phyloP scores from a whole-genome alignment of 2,888 invertebrate genomes.

The Athripsodes cinereus region DNA sequence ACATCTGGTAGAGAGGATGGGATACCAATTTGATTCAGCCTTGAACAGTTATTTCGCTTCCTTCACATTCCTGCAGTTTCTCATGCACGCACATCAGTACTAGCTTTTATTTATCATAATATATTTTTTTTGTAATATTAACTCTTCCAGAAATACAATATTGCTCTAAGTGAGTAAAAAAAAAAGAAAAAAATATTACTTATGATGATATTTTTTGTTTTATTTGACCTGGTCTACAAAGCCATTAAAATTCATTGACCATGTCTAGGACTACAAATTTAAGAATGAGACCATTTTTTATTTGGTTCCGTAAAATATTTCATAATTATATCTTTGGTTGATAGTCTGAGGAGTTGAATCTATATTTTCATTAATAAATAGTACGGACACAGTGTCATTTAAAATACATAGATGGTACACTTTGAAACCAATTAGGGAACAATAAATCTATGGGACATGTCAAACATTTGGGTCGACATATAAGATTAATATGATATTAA shows the following conservation, averaged over 20 bases:
- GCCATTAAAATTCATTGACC: background rate
- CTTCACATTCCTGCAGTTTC: too few relatives aligned
- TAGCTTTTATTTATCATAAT: too few relatives aligned
- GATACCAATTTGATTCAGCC: too few relatives aligned
- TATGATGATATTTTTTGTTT: too few relatives aligned
- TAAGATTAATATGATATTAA: slow-evolving; percentile 25
- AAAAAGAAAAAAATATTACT: too few relatives aligned
- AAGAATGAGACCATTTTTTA: background rate
- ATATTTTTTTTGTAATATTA: too few relatives aligned
- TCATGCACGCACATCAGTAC: too few relatives aligned
- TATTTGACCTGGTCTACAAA: background rate
- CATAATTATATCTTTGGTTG: background rate
- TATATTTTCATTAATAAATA: background rate
- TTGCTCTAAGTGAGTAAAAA: too few relatives aligned
- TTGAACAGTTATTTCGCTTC: too few relatives aligned
- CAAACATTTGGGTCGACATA: slow-evolving; percentile 17
- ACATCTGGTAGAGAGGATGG: too few relatives aligned
- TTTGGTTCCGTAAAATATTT: background rate
- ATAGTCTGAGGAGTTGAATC: background rate
- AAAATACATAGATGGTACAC: slow-evolving; percentile 14
- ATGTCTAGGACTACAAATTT: background rate
- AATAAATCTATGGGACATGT: slow-evolving; percentile 25
- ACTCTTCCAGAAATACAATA: too few relatives aligned
- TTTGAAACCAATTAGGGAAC: slow-evolving; percentile 21
- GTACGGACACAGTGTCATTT: slow-evolving; percentile 15